Percentiles rank a stretch among this genome's conserved stretches.
Conservation (phyloP, 2,113 vertebrate genomes). For the Mormoops blainvillei region DNA sequence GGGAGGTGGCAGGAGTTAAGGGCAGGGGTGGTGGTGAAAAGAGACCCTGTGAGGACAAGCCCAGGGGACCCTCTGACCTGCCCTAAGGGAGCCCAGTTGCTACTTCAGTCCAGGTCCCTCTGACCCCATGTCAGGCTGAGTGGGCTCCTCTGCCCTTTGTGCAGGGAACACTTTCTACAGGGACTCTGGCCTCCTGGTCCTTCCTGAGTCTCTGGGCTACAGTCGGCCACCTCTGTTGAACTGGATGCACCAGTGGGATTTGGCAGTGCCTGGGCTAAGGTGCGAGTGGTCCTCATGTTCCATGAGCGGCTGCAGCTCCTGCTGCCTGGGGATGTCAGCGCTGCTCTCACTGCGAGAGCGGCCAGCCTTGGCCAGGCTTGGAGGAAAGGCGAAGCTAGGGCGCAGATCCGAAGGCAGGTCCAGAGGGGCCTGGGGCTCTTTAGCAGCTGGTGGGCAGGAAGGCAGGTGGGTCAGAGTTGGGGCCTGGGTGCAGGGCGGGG, state of each 20-base stretch:
- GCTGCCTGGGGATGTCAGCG: slow-evolving; percentile 72
- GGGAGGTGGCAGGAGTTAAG: neutral
- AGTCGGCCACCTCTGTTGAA: slow-evolving; percentile 85
- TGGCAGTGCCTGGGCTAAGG: slow-evolving; percentile 69
- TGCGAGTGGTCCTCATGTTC: slow-evolving; percentile 76
- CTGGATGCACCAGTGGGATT: slow-evolving; percentile 77
- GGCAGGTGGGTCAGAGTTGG: slow-evolving; percentile 74
- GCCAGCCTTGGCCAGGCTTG: slow-evolving; percentile 70
- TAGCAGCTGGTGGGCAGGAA: slow-evolving; percentile 50
- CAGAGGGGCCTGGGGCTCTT: slow-evolving; percentile 42
- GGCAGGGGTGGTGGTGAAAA: neutral
- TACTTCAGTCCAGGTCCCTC: slow-evolving; percentile 7
- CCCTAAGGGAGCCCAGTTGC: neutral
- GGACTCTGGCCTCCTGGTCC: neutral
- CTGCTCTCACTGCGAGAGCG: slow-evolving; percentile 81
- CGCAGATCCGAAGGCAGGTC: slow-evolving; percentile 63
- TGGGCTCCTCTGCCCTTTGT: neutral
- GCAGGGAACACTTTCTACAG: neutral
- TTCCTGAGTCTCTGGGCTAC: slow-evolving; percentile 53
- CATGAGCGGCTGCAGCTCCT: slow-evolving; percentile 92
- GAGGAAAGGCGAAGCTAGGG: slow-evolving; percentile 84
- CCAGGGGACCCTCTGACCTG: slow-evolving; percentile 16
- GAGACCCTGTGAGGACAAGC: slow-evolving; percentile 21
- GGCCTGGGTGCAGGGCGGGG: slow-evolving; percentile 82
- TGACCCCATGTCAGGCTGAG: neutral